Base-by-base conservation (phyloP, 2,113 vertebrate genomes). In the Corythornis cristatus region DNA sequence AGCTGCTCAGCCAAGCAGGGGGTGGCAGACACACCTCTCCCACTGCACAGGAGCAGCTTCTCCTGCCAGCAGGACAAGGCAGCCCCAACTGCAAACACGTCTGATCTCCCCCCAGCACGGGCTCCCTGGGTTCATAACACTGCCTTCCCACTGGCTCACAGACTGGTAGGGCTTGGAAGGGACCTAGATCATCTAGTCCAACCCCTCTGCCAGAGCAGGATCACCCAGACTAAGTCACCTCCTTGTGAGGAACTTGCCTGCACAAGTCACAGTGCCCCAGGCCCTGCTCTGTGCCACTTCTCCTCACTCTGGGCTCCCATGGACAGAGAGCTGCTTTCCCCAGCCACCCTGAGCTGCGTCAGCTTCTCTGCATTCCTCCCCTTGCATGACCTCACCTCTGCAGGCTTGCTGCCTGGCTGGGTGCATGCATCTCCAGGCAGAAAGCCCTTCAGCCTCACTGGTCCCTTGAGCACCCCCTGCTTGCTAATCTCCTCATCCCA, bases 391-490 rank as follows among this genome's bases (percentile, higher is more conserved):
- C 94, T 93, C 93, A 91, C 78, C 87, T 93, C 89, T 77, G 93
- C 93, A 93, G 87, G 56, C 94, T 85, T 93, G 64, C 85, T 71
- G 40, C 84, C 6, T 61, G 17, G 75, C 84, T 74, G 80, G 77
- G 62, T 86, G 65, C 9, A 10, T 23, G 50, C 95, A 91, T 65
- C 1, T 1, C 40, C 83, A 64, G 65, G 72, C 13, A 0, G 50
- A 70, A 92, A 90, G 65, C 73, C 90, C 86, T 90, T 92, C 94
- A 92, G 95, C 87, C 82, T 95, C 68, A 77, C 85, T 53, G 79
- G n/a, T 91, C 89, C 85, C 94, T 68, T 31, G 85, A 95, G 95
- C 89, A 95, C 25, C 21, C 65, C 42, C 73, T 28, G 46, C 84
- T 95, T 76, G 76, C 82, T 88, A 40, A 76, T 89, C 91, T 92